Evolutionary conservation across 2,888 invertebrate genomes (phyloP).

Genomic region (Himalopsyche japonica): DNA sequence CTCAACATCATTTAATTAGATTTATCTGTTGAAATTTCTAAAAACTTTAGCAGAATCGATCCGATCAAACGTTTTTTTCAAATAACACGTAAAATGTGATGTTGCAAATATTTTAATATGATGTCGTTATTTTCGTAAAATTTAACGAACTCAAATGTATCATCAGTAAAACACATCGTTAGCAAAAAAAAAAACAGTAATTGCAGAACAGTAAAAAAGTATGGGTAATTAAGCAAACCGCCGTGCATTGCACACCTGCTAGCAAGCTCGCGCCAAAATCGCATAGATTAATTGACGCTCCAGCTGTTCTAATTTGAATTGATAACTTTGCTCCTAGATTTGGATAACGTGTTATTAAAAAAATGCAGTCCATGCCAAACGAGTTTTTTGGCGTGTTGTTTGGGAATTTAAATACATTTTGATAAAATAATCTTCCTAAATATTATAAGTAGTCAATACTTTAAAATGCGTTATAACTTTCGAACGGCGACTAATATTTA

Average conservation of each 20-base stretch:
- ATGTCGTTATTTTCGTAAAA: no score
- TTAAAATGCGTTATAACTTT: no score
- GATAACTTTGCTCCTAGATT: not conserved
- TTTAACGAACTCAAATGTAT: not conserved
- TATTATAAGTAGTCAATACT: no score
- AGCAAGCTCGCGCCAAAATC: not conserved
- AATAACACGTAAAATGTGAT: no score
- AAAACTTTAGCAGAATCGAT: no score
- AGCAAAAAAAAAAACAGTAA: not conserved
- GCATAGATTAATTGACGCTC: not conserved
- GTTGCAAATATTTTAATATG: no score
- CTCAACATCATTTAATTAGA: no score
- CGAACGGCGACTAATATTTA: no score
- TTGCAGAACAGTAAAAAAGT: not conserved
- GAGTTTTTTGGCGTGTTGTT: not conserved
- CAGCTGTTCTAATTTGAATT: not conserved
- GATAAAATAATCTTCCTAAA: no score
- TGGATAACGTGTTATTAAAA: not conserved
- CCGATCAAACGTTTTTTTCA: no score
- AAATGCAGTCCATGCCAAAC: not conserved
- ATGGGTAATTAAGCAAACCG: not conserved
- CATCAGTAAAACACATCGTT: not conserved
- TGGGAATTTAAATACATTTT: no score
- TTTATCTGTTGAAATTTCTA: no score
- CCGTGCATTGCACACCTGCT: not conserved